phyloP scores from a whole-genome alignment of 2,113 vertebrate genomes.

The Chiloscyllium plagiosum region DNA sequence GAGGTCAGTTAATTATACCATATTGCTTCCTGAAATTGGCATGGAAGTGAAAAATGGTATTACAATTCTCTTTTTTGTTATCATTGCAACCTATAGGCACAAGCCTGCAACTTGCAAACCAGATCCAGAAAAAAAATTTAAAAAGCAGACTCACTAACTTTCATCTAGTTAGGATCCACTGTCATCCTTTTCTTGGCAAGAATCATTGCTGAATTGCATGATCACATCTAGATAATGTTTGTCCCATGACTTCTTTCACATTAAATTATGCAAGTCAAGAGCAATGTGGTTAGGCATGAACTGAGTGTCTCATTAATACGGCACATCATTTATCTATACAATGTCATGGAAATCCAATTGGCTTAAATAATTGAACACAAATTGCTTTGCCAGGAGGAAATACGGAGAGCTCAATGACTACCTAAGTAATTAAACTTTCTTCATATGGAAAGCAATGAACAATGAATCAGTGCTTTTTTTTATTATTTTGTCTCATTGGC shows the following conservation, averaged over 20 bases:
- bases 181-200: not conserved
- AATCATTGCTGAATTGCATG: not conserved
- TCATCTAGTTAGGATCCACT: not conserved
- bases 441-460: not conserved
- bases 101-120: not conserved
- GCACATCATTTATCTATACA: not conserved
- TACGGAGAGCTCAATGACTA: not conserved
- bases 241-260: not conserved
- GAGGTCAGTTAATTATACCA: no score
- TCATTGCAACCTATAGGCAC: no score
- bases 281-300: conserved; percentile 10
- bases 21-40: no score
- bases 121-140: no score
- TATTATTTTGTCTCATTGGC: not conserved
- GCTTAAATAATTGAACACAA: conserved; percentile 26
- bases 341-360: not conserved
- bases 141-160: no score
- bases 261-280: not conserved
- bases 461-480: not conserved
- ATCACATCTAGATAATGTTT: not conserved
- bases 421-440: not conserved
- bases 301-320: not conserved
- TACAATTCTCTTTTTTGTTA: no score
- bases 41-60: no score
- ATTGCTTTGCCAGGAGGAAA: conserved; percentile 27